These are phyloP conservation scores for Brachionichthys hirsutus DNA, from an alignment of 2,113 vertebrate genomes.

Conservation along the genomic window DNA sequence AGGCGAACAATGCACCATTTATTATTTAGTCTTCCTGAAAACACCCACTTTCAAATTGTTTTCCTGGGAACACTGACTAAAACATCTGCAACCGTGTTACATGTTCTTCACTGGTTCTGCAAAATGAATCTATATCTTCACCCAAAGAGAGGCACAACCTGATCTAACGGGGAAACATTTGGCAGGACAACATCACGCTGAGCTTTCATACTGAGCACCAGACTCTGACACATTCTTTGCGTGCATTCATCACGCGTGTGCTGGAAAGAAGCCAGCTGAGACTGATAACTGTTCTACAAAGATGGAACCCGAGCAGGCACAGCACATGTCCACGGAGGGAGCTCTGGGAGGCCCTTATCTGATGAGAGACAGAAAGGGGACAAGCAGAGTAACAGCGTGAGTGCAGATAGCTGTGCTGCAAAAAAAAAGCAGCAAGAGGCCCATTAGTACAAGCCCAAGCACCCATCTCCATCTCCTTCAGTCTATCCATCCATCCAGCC, in stretches of 20 bases:
- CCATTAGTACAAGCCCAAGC: constrained; percentile 45
- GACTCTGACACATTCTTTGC: constrained; percentile 21
- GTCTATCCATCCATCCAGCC: constrained; percentile 46
- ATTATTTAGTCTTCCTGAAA: constrained; percentile 38
- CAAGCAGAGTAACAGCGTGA: constrained; percentile 31
- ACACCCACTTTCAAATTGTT: constrained; percentile 1
- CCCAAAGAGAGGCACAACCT: neutral
- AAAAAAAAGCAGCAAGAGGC: constrained; percentile 49
- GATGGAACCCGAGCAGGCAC: constrained; percentile 17
- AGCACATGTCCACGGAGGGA: constrained; percentile 19
- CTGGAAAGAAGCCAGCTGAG: constrained; percentile 1
- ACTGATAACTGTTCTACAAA: constrained; percentile 51
- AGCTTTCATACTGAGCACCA: constrained; percentile 12
- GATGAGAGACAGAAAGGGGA: constrained; percentile 45
- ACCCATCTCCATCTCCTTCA: constrained; percentile 25
- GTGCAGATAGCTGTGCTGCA: constrained; percentile 40
- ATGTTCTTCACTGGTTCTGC: too few relatives aligned
- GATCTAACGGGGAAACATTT: constrained; percentile 16
- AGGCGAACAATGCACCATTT: constrained; percentile 22
- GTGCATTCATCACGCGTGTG: constrained; percentile 37
- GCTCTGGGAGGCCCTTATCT: constrained; percentile 36
- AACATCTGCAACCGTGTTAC: neutral
- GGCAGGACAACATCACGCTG: constrained; percentile 32
- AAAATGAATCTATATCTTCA: constrained; percentile 1
- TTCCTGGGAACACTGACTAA: neutral